A percentile compares a stretch with the other conserved stretches of the same genome.
Evolutionary conservation across 2,113 vertebrate genomes (phyloP).

Genomic region (Mesembrinibis cayennensis): DNA sequence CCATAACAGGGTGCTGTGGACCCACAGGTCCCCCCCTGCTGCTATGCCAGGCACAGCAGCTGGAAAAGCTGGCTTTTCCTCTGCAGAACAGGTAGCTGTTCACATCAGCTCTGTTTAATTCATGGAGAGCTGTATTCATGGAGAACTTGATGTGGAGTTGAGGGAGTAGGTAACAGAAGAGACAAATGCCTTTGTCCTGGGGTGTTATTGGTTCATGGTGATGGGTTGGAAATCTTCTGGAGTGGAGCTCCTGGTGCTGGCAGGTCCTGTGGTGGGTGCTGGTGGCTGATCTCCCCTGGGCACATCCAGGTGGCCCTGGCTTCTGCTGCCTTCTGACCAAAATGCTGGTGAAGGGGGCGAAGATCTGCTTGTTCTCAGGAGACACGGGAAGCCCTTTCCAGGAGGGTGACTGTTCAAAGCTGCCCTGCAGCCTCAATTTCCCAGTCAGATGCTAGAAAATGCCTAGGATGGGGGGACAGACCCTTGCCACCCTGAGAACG

Average conservation of each 20-base stretch:
- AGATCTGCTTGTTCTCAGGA: background rate
- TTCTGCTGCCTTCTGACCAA: background rate
- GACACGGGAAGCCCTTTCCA: background rate
- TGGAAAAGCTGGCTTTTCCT: background rate
- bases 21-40: fast-evolving
- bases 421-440: background rate
- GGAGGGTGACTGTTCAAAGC: background rate
- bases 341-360: background rate
- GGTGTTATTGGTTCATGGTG: background rate
- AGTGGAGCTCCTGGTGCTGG: background rate
- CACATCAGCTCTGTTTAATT: background rate
- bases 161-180: background rate
- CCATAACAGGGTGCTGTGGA: background rate
- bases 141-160: background rate
- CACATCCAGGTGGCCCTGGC: background rate
- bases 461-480: background rate
- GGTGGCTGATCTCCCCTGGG: background rate
- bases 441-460: background rate
- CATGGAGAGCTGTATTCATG: background rate
- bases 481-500: background rate
- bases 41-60: background rate
- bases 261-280: background rate
- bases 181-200: background rate
- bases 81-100: background rate
- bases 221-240: background rate